phyloP scores from a whole-genome alignment of 1,140 invertebrate genomes.

The Acromyrmex echinatior region DNA sequence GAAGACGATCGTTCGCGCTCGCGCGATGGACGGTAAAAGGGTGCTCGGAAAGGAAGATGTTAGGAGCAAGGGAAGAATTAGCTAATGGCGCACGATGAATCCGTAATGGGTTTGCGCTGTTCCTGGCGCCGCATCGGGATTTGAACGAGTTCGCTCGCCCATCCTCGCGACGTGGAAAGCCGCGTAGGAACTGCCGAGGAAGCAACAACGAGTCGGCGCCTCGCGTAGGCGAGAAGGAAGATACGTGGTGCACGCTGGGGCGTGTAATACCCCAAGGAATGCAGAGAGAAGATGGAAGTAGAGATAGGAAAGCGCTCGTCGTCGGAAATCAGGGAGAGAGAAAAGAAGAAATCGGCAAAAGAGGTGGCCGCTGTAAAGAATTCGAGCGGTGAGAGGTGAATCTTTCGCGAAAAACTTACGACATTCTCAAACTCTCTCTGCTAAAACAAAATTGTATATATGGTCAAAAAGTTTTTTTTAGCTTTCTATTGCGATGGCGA shows the following conservation, averaged over 20 bases:
- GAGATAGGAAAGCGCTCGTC: conserved; percentile 78
- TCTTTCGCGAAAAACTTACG: conserved; percentile 83
- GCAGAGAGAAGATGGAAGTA: conserved; percentile 85
- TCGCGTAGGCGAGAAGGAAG: conserved; percentile 71
- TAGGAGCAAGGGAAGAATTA: conserved; percentile 84
- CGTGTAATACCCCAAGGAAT: conserved; percentile 86
- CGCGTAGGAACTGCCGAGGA: conserved; percentile 36
- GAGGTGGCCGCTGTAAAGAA: conserved; percentile 59
- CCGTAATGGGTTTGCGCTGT: conserved; percentile 86
- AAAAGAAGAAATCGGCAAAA: conserved; percentile 62
- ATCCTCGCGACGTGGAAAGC: conserved; percentile 63
- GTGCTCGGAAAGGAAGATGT: conserved; percentile 82
- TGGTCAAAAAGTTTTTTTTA: conserved; percentile 53
- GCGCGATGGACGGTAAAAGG: conserved; percentile 71
- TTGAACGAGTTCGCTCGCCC: conserved; percentile 78
- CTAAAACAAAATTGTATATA: conserved; percentile 77
- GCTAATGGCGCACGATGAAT: conserved; percentile 87
- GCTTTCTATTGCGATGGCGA: background rate
- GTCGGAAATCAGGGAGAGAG: conserved; percentile 28
- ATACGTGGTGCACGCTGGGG: conserved; percentile 67
- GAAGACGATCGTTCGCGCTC: conserved; percentile 28
- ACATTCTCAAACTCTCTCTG: conserved; percentile 56
- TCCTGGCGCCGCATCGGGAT: conserved; percentile 84
- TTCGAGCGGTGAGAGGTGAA: conserved; percentile 72
- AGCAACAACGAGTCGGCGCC: conserved; percentile 48